phyloP scores from a whole-genome alignment of 2,888 invertebrate genomes.

The Orgyia antiqua region DNA sequence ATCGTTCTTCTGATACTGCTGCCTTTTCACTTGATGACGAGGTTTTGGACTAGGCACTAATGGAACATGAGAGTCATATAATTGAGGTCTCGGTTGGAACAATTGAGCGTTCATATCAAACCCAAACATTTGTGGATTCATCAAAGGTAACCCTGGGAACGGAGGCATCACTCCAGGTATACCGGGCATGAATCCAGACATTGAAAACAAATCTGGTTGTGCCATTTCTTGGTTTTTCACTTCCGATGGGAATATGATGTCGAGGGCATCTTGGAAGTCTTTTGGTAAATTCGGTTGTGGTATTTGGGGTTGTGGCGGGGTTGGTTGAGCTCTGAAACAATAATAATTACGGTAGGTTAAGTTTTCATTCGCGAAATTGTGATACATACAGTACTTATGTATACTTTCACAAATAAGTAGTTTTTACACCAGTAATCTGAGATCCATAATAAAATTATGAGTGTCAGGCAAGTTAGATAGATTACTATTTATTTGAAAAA shows the following conservation, averaged over 20 bases:
- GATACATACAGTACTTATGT: no score
- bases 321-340: conserved; percentile 3
- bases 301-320: conserved; percentile 4
- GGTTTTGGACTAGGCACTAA: conserved; percentile 37
- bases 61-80: conserved; percentile 63
- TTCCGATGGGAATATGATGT: conserved; percentile 80
- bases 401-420: no score
- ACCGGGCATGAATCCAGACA: conserved; percentile 31
- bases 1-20: conserved; percentile 21
- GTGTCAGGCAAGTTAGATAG: no score
- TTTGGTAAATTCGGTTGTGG: conserved; percentile 68
- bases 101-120: conserved; percentile 52
- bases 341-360: no score
- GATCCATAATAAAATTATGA: no score
- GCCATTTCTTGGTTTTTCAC: conserved; percentile 34
- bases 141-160: conserved; percentile 33
- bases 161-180: conserved; percentile 34
- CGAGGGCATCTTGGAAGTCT: conserved; percentile 82
- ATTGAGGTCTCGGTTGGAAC: conserved; percentile 47
- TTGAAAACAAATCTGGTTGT: conserved; percentile 22
- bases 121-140: conserved; percentile 51
- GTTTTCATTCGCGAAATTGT: no score
- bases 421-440: no score
- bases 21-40: conserved; percentile 15
- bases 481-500: no score